Conservation (phyloP, 1,140 invertebrate species). For the Drosophila virilis region DNA sequence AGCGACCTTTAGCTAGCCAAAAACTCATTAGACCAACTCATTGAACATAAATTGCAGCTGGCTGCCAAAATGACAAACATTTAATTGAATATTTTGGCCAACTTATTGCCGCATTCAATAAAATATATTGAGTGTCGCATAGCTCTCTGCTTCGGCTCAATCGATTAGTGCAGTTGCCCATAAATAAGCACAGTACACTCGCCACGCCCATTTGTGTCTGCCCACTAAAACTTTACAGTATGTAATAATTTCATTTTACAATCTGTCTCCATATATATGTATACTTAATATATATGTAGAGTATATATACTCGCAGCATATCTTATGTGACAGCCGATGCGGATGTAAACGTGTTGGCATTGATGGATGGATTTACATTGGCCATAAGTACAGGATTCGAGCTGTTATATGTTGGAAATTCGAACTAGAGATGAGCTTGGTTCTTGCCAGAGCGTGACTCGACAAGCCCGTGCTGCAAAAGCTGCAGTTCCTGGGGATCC, state of each 20-base stretch:
- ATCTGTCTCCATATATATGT: slow-evolving; percentile 27
- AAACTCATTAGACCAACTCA: slow-evolving; percentile 65
- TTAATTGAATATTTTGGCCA: slow-evolving; percentile 79
- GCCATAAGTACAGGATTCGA: slow-evolving; percentile 20
- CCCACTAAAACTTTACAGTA: slow-evolving; percentile 49
- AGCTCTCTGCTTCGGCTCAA: slow-evolving; percentile 21
- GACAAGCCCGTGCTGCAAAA: too few species aligned
- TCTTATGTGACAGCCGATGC: slow-evolving; percentile 59
- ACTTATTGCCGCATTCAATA: slow-evolving; percentile 68
- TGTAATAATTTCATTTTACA: slow-evolving; percentile 79
- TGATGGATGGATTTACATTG: slow-evolving; percentile 66
- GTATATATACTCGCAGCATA: slow-evolving; percentile 34
- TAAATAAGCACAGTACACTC: slow-evolving; percentile 60
- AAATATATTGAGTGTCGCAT: slow-evolving; percentile 73
- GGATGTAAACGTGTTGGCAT: slow-evolving; percentile 70
- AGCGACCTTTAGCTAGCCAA: slow-evolving; percentile 16
- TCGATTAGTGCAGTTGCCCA: slow-evolving; percentile 64
- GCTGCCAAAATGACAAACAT: slow-evolving; percentile 42
- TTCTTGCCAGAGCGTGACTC: too few species aligned
- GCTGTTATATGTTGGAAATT: not conserved
- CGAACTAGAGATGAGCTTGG: too few species aligned
- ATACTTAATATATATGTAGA: slow-evolving; percentile 11
- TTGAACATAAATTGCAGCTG: slow-evolving; percentile 64
- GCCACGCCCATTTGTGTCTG: not conserved
- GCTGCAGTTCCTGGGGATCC: too few species aligned